Evolutionary conservation across 2,113 vertebrate species (phyloP), one percentile per base, ranked within the genome.

Genomic region (Macrotis lagotis): DNA sequence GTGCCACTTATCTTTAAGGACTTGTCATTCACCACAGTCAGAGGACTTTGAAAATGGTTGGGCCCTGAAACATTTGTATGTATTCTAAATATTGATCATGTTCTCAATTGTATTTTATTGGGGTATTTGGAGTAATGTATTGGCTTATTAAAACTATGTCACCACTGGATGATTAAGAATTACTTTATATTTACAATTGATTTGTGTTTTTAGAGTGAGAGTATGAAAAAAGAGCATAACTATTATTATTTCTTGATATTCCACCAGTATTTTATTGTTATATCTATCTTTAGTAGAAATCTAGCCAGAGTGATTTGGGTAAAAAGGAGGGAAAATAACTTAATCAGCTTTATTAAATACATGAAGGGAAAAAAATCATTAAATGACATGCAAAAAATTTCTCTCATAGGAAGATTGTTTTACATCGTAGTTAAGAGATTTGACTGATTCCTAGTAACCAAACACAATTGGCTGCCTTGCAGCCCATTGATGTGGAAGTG

Each of bases 21-120:
- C 48, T 97, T 97, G 97, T 97, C 95, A 97, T 95, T 93, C 96
- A 94, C 92, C 91, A 92, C 96, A 50, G 89, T 96, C 95, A 50
- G 9, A 49, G 1, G 3, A 5, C 48, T 89, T 96, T 95, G 96
- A 94, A 91, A 92, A 53, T 93, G 92, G 83, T 96, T 91, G 2
- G 7, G 5, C 53, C 37, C n/a, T 92, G n/a, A 91, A 59, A 91
- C 26, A 10, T 91, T 92, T 74, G 26, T 50, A 44, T 83, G 19
- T 83, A 59, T 48, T 92, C 37, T 83, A 50, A 49, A 92, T 48
- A 44, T 93, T 94, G 93, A 12, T 94, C 94, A 50, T 90, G 90
- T 96, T 93, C 93, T 96, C 7, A 91, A 92, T 37, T 92, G 83
- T 31, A 59, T 2, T 31, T 94, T 96, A 96, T 83, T 90, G 47